These are phyloP conservation scores for Neostethus bicornis DNA, from an alignment of 2,797 vertebrate genomes.

Conservation along the genomic window DNA sequence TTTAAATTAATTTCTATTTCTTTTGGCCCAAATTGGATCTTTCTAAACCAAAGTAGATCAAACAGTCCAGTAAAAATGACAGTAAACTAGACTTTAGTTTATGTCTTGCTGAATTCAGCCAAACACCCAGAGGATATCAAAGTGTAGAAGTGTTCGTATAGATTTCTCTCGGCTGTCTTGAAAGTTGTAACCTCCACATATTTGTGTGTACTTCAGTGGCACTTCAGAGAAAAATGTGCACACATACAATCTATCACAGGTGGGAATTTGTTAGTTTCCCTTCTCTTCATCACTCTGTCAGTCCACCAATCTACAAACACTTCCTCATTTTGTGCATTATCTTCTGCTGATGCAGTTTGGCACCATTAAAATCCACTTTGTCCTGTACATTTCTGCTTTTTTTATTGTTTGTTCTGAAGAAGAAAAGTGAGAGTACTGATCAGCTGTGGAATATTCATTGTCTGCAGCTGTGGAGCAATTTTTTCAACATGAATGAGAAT, in stretches of 20 bases:
- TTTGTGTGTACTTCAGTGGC: not conserved
- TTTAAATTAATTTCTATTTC: too few relatives aligned
- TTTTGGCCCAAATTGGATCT: too few relatives aligned
- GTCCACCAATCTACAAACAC: not conserved
- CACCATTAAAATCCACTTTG: conserved; percentile 40
- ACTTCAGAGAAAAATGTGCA: not conserved
- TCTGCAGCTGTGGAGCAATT: conserved; percentile 32
- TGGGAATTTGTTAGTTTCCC: not conserved
- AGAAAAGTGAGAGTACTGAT: conserved; percentile 32
- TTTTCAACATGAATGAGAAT: conserved; percentile 44
- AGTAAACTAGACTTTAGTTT: conserved; percentile 3
- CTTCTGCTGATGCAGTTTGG: not conserved
- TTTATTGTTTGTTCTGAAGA: conserved; percentile 40
- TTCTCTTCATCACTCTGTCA: conserved; percentile 9
- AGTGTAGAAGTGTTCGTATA: conserved; percentile 6
- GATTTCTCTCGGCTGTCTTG: conserved; percentile 19
- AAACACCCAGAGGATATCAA: not conserved
- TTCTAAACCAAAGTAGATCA: too few relatives aligned
- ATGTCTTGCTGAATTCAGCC: conserved; percentile 14
- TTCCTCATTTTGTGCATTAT: not conserved
- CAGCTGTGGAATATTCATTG: conserved; percentile 23
- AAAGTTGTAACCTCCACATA: conserved; percentile 24
- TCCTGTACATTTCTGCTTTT: conserved; percentile 27
- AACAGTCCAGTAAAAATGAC: too few relatives aligned
- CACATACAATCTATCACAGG: not conserved